phyloP scores from a whole-genome alignment of 1,140 invertebrate species.

The Rhopalosiphum padi region DNA sequence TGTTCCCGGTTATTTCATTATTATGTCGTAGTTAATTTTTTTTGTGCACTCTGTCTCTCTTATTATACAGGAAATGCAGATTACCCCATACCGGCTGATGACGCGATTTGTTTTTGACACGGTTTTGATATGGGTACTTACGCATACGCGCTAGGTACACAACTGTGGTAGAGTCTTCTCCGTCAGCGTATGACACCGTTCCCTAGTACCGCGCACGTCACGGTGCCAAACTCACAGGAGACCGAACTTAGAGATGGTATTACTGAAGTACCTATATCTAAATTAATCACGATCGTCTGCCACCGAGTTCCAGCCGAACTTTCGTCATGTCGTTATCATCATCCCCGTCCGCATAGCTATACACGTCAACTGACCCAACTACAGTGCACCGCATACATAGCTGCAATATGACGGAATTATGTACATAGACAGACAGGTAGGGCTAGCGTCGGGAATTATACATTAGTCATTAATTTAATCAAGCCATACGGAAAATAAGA shows the following conservation, averaged over 20 bases:
- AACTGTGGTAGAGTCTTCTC: background rate
- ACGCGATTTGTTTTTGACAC: constrained; percentile 4
- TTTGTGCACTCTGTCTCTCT: background rate
- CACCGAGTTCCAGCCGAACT: background rate
- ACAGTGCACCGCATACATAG: too few relatives aligned
- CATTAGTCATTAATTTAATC: too few relatives aligned
- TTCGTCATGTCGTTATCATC: background rate
- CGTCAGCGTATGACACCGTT: background rate
- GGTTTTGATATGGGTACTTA: background rate
- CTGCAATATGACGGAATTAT: too few relatives aligned
- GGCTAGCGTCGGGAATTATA: too few relatives aligned
- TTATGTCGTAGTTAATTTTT: background rate
- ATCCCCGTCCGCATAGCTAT: too few relatives aligned
- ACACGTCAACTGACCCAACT: background rate
- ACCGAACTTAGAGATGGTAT: background rate
- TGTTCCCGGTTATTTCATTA: background rate
- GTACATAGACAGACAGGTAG: too few relatives aligned
- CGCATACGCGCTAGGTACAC: too few relatives aligned
- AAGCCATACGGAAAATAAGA: too few relatives aligned
- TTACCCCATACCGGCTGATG: background rate
- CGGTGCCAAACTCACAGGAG: background rate
- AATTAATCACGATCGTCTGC: background rate
- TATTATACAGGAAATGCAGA: background rate
- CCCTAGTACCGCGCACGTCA: too few relatives aligned
- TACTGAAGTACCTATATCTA: too few relatives aligned